Evolutionary conservation across 2,113 vertebrate species (phyloP).

Genomic region (Burhinus bistriatus): DNA sequence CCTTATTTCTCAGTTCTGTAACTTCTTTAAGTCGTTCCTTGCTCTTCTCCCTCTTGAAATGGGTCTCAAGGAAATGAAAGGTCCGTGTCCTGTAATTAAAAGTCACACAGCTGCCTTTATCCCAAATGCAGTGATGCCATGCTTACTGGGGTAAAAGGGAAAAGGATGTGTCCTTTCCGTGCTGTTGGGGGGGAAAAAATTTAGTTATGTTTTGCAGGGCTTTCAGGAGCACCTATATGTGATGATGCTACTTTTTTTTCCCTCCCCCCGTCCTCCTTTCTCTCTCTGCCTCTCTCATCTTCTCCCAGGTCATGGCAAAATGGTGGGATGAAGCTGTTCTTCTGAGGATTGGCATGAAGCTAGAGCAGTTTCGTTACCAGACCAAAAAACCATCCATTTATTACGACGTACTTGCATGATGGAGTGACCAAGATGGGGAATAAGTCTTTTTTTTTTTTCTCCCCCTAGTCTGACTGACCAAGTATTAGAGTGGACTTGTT

Average conservation of each 20-base stretch:
- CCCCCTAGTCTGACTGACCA: background rate
- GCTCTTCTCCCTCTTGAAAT: background rate
- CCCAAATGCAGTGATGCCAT: background rate
- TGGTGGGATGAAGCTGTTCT: constrained; percentile 72
- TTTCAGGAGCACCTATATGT: background rate
- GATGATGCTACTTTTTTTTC: background rate
- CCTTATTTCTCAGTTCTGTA: background rate
- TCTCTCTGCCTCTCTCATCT: background rate
- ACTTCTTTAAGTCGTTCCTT: background rate
- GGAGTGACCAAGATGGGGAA: background rate
- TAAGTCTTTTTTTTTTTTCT: background rate
- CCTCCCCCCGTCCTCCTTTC: background rate
- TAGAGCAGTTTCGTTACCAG: constrained; percentile 56
- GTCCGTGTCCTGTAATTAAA: background rate
- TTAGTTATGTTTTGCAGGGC: background rate
- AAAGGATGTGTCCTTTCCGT: background rate
- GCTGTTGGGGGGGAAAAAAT: fast-evolving
- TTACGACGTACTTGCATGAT: constrained; percentile 41
- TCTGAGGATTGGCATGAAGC: constrained; percentile 62
- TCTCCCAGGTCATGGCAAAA: constrained; percentile 68
- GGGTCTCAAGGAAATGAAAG: background rate
- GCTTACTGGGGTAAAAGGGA: background rate
- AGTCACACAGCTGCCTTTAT: background rate
- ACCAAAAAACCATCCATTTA: constrained; percentile 65
- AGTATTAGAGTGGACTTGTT: background rate